Conservation (phyloP, 2,797 vertebrate species). For the Buphagus erythrorhynchus region DNA sequence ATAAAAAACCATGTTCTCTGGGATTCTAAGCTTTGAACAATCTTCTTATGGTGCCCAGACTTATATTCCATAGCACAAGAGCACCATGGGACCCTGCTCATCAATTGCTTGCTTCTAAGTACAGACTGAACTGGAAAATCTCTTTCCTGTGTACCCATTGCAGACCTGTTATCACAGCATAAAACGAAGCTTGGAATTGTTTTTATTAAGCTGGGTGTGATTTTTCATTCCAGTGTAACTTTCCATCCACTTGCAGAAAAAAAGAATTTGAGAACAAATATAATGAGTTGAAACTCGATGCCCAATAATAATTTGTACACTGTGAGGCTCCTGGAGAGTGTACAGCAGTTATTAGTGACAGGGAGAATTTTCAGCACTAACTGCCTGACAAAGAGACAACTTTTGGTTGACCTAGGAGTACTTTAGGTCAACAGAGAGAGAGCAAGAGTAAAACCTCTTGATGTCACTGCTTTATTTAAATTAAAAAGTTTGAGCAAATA, state of each 20-base stretch:
- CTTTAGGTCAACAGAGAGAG: not conserved
- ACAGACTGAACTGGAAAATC: slow-evolving; percentile 24
- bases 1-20: not conserved
- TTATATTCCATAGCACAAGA: not conserved
- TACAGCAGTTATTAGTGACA: not conserved
- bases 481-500: not conserved
- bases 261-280: not conserved
- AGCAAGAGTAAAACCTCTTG: not conserved
- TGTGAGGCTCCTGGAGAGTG: not conserved
- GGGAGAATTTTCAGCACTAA: not conserved
- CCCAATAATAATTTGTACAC: not conserved
- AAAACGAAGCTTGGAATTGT: not conserved
- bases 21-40: slow-evolving; percentile 43
- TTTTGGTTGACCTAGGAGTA: not conserved
- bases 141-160: not conserved
- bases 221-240: slow-evolving; percentile 8
- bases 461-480: not conserved
- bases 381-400: not conserved
- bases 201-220: slow-evolving; percentile 14
- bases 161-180: not conserved
- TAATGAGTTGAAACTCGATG: not conserved
- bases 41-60: not conserved
- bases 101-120: not conserved
- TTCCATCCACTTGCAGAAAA: not conserved
- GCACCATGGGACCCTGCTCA: not conserved